phyloP scores from a whole-genome alignment of 92 coral and sea anemone species.

The Siderastrea siderea region DNA sequence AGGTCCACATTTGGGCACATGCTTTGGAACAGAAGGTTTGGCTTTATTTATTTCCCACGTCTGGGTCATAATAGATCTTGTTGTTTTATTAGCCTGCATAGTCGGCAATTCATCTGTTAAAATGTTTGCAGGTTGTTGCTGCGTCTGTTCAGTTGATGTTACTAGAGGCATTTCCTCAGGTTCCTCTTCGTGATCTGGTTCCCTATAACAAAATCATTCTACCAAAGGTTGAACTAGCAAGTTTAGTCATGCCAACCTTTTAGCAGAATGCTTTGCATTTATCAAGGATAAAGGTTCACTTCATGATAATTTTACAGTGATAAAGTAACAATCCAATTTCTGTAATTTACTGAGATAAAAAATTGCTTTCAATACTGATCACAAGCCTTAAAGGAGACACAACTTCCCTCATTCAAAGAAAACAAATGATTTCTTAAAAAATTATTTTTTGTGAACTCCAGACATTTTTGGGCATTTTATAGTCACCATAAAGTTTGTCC shows the following conservation, averaged over 20 bases:
- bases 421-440: not conserved
- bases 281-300: no score
- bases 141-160: not conserved
- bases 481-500: constrained; percentile 14
- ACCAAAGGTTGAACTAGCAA: not conserved
- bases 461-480: not conserved
- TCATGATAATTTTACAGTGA: no score
- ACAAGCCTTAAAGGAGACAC: not conserved
- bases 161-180: not conserved
- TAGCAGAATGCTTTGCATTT: no score
- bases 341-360: not conserved
- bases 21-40: constrained; percentile 12
- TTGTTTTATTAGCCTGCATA: not conserved
- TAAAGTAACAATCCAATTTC: no score
- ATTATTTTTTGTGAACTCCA: not conserved
- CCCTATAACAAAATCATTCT: constrained; percentile 6
- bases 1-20: constrained; percentile 9
- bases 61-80: constrained; percentile 14
- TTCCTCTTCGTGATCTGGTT: constrained; percentile 8
- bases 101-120: not conserved
- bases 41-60: not conserved
- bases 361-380: not conserved
- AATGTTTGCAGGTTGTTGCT: not conserved
- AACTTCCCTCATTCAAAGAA: not conserved
- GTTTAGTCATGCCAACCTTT: not conserved